Evolutionary conservation across 2,888 invertebrate genomes (phyloP), one percentile per base, ranked within the genome.

Genomic region (Andrena bucephala): DNA sequence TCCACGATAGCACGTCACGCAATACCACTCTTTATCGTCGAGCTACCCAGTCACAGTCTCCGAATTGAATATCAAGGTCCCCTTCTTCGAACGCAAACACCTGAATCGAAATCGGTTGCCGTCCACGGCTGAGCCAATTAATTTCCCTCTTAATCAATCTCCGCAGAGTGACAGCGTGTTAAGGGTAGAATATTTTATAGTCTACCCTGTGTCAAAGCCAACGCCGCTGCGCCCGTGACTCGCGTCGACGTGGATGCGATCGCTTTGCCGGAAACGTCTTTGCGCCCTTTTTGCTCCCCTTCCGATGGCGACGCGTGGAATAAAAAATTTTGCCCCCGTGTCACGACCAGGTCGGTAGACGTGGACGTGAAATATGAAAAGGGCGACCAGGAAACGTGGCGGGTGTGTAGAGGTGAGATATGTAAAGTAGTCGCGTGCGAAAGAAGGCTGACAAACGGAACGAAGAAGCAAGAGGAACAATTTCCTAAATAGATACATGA

Each of bases 291-390:
- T 20, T 57, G 4, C 27, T 57, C 57, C 1, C 57, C n/a, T 27
- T 27, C 24, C 24, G 24, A 54, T 7, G n/a, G 8, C 36, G 57
- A 29, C 31, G 57, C 62, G 20, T 27, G 42, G 62, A 57, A 68
- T 63, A 36, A 59, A 13, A 42, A 57, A 59, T 54, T 52, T 67
- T 36, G 13, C 24, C n/a, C n/a, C 36, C 27, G 68, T 68, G 63
- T 65, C 68, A 72, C n/a, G 27, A 36, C n/a, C 50, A 77, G 29
- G 59, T 54, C 24, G 65, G 10, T 24, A n/a, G 65, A 66, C 27
- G 27, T n/a, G 33, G 50, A 33, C 31, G 36, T 69, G 69, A 67
- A 69, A 59, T 69, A 54, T 36, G 24, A 69, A 59, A 63, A 65
- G 42, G 24, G 68, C 24, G 31, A 33, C 13, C 24, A 36, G 33